These are phyloP conservation scores for Micrastur ruficollis DNA, from an alignment of 2,797 vertebrate genomes.

Conservation along the genomic window DNA sequence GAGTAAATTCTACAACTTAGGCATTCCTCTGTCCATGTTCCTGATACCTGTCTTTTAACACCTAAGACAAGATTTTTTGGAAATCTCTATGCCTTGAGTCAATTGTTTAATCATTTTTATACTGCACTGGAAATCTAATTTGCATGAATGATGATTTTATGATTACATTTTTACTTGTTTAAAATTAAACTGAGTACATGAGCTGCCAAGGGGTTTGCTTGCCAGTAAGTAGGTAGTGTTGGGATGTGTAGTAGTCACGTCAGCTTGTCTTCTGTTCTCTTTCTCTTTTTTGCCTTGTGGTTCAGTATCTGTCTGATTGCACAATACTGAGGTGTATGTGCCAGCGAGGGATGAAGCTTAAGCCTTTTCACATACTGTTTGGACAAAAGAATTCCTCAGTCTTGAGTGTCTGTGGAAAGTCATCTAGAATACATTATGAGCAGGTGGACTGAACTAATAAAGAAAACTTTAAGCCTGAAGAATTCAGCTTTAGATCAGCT, in stretches of 20 bases:
- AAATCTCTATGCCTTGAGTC: neutral
- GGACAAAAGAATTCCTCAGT: neutral
- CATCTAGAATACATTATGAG: neutral
- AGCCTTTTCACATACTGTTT: neutral
- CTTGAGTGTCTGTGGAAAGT: conserved; percentile 43
- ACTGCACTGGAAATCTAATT: neutral
- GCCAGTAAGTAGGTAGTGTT: neutral
- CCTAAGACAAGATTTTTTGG: neutral
- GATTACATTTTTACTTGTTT: neutral
- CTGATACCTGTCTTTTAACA: neutral
- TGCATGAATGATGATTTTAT: neutral
- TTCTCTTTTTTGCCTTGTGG: neutral
- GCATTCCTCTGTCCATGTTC: neutral
- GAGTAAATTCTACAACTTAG: neutral
- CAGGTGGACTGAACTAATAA: neutral
- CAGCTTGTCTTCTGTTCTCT: neutral
- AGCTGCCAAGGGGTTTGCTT: neutral
- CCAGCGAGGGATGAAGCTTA: neutral
- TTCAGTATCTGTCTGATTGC: neutral
- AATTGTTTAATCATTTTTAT: neutral
- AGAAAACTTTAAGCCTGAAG: neutral
- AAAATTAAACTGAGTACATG: neutral
- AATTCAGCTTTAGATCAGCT: neutral
- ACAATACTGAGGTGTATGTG: neutral
- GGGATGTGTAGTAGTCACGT: neutral